These are phyloP conservation scores for Calephelis perditalis DNA, from an alignment of 2,888 invertebrate species.

Conservation along the genomic window DNA sequence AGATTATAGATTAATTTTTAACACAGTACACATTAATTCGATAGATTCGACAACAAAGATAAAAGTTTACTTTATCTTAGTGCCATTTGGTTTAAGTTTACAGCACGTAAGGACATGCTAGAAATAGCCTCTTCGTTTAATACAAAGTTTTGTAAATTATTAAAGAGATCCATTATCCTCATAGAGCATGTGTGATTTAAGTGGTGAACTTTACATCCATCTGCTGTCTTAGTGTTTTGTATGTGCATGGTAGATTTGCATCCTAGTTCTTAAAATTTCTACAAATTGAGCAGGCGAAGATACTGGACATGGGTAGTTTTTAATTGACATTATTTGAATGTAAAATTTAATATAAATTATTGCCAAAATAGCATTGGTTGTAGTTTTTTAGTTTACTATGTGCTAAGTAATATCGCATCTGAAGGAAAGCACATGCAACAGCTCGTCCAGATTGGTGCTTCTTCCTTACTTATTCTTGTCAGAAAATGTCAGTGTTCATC, in stretches of 20 bases:
- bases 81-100: not conserved
- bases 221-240: slow-evolving; percentile 44
- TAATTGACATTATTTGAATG: not conserved
- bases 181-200: slow-evolving; percentile 23
- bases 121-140: not conserved
- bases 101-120: not conserved
- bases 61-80: no score
- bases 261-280: slow-evolving; percentile 41
- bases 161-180: not conserved
- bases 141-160: not conserved
- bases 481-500: no score
- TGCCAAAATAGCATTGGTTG: no score
- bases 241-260: slow-evolving; percentile 60
- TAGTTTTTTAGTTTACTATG: no score
- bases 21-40: no score
- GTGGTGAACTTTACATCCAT: slow-evolving; percentile 72
- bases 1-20: no score
- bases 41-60: no score
- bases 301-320: slow-evolving; percentile 35
- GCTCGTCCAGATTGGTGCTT: no score
- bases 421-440: no score
- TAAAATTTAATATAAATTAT: no score
- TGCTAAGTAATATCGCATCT: no score
- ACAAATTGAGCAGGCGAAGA: slow-evolving; percentile 49
- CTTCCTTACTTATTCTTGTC: no score